Evolutionary conservation across 2,888 invertebrate genomes (phyloP), one percentile per base, ranked within the genome.

Genomic region (Pterostichus niger): DNA sequence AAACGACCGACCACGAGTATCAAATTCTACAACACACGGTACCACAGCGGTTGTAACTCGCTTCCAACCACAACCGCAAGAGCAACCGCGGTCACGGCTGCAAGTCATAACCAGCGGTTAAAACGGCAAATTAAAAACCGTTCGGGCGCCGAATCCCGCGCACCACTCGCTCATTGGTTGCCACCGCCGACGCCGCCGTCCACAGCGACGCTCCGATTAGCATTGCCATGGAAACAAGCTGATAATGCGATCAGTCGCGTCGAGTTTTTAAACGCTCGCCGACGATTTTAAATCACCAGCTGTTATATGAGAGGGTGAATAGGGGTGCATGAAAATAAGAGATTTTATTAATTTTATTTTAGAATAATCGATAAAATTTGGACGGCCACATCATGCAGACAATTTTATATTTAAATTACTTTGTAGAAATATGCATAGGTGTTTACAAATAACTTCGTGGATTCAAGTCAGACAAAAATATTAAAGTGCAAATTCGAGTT

Each of bases 221-320:
- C 91, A 91, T 92, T 91, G 90, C 91, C 91, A 91, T 92, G 92
- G 92, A 90, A 91, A 92, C 92, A 91, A 90, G 90, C 90, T 90
- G 91, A 91, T 91, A 91, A 91, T 91, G 90, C 91, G 91, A 91
- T 91, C 91, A 89, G 89, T 88, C 89, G 87, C 88, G 88, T 59
- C 61, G 79, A 31, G 54, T 64, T 64, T 64, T 64, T 64, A 64
- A 64, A 64, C 17, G 56, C 15, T 40, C 7, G 40, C 9, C 40
- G 7, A 40, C 40, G 40, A 40, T 40, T 40, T 40, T 40, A 13
- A 24, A 56, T 56, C 56, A 15, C 56, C 56, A 56, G 56, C n/a
- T 52, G 52, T 5, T 52, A n/a, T 40, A 49, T n/a, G 56, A 13
- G 13, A 35, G 59, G 24, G 24, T 24, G 24, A 24, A 24, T 24